Evolutionary conservation across 2,888 invertebrate genomes (phyloP), one percentile per base, ranked within the genome.

Genomic region (Pyrgus malvae): DNA sequence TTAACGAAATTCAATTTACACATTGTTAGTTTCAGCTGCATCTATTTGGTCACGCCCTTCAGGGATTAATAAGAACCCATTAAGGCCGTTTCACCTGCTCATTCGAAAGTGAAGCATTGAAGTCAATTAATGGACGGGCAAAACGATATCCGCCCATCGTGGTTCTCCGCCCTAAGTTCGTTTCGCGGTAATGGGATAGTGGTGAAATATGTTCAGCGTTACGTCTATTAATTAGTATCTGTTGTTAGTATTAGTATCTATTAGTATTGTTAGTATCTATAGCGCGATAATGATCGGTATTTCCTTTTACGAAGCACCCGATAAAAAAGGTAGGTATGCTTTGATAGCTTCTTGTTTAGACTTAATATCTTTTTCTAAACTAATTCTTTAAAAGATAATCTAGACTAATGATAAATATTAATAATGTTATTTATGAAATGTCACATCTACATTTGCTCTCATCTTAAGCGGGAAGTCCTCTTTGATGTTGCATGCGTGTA

Each of bases 21-120:
- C 53, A 46, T 53, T 40, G 53, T 53, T 46, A 53, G 45, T 40
- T 46, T 53, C 60, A 60, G 58, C 58, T 60, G 60, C 41, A 29
- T 31, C 14, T 50, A 54, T 55, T 46, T 41, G 37, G 55, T 56
- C 60, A 60, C 60, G 60, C 60, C 59, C 51, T 55, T 55, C 54
- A 56, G 48, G 23, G 50, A 50, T 46, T 56, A 60, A 60, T 60
- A 56, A 60, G 50, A 6, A 21, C 12, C 57, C 56, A 56, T 53
- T 56, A 60, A 54, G 45, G 37, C 42, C 48, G 23, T 35, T 53
- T 38, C 60, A 58, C 60, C 60, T 58, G 60, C 57, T 50, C 44
- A 33, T 49, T 29, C 40, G 45, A 21, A 19, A 31, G 19, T 42
- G 16, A 35, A 48, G 27, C 29, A 29, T 44, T 7, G 7, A 33